Conservation (phyloP, 2,113 vertebrate species). For the Mastomys coucha region DNA sequence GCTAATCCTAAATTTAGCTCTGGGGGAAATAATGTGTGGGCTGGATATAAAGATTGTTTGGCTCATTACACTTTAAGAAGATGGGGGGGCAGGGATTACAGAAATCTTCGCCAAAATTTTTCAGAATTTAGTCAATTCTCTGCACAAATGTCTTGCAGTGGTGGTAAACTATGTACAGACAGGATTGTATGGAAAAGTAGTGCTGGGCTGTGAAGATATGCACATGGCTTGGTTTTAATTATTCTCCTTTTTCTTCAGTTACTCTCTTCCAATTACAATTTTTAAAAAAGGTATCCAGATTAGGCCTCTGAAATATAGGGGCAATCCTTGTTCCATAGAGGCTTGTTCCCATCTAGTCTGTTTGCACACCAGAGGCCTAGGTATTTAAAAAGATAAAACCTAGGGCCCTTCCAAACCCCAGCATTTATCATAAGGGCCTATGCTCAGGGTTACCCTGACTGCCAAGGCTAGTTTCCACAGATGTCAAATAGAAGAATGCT, state of each 20-base stretch:
- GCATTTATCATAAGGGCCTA: slow-evolving; percentile 42
- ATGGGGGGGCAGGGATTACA: slow-evolving; percentile 37
- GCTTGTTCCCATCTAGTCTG: background rate
- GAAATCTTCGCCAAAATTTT: slow-evolving; percentile 60
- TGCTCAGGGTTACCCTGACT: slow-evolving; percentile 6
- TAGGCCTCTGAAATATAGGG: background rate
- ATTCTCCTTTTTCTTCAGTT: slow-evolving; percentile 54
- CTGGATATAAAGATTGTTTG: slow-evolving; percentile 62
- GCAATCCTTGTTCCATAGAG: background rate
- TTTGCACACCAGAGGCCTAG: slow-evolving; percentile 28
- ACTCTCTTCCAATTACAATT: background rate
- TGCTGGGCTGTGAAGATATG: slow-evolving; percentile 67
- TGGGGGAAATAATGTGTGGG: slow-evolving; percentile 52
- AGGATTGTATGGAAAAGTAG: background rate
- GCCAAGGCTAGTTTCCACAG: slow-evolving; percentile 23
- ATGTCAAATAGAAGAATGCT: slow-evolving; percentile 55
- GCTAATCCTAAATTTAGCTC: slow-evolving; percentile 72
- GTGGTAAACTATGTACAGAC: slow-evolving; percentile 57
- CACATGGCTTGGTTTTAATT: slow-evolving; percentile 76
- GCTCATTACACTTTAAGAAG: slow-evolving; percentile 58
- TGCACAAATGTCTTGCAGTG: slow-evolving; percentile 6
- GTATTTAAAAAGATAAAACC: background rate
- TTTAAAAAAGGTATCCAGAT: background rate
- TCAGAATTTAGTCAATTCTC: slow-evolving; percentile 68
- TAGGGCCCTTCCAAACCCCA: slow-evolving; percentile 7